Conservation (phyloP, 2,888 invertebrate species). For the Cantharis rufa region DNA sequence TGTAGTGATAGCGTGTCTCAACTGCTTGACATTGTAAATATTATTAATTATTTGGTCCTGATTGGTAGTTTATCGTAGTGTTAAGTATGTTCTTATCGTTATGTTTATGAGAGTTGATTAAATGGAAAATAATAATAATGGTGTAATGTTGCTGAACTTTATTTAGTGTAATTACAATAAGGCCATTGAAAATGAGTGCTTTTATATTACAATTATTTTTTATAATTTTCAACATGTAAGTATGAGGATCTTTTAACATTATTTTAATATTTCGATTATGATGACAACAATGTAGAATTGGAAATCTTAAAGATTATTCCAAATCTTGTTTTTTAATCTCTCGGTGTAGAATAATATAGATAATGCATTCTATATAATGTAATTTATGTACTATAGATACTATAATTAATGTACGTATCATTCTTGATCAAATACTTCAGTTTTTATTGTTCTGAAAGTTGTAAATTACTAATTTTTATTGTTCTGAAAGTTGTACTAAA, state of each 20-base stretch:
- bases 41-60: neutral
- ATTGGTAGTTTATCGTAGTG: neutral
- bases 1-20: neutral
- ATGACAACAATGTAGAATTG: neutral
- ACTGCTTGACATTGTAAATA: neutral
- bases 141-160: neutral
- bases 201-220: neutral
- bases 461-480: too few species aligned
- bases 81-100: neutral
- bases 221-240: conserved; percentile 3
- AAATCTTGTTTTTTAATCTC: neutral
- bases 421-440: too few species aligned
- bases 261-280: neutral
- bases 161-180: neutral
- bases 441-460: too few species aligned
- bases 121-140: neutral
- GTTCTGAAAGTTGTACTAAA: too few species aligned
- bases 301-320: neutral
- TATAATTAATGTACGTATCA: too few species aligned
- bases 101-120: neutral
- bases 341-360: too few species aligned
- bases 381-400: too few species aligned
- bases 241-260: neutral
- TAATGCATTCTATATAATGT: neutral
- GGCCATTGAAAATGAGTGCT: neutral